Conservation (phyloP, 2,113 vertebrate genomes). For the Aviceda subcristata region DNA sequence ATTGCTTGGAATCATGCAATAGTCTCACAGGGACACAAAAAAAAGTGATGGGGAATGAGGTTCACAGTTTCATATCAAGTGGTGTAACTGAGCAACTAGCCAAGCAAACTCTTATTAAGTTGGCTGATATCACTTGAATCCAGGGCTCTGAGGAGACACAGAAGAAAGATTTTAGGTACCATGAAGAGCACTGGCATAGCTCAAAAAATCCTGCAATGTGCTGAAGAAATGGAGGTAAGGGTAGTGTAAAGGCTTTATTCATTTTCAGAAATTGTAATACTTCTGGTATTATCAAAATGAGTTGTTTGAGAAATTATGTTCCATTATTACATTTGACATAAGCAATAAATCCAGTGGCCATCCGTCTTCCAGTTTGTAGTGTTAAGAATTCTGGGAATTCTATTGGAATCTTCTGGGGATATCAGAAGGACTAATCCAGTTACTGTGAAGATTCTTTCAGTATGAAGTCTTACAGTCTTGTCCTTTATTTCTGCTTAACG, state of each 20-base stretch:
- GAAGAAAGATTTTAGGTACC: neutral
- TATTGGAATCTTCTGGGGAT: neutral
- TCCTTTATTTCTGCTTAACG: neutral
- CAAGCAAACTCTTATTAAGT: neutral
- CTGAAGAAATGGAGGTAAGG: neutral
- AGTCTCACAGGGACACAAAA: neutral
- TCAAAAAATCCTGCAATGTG: neutral
- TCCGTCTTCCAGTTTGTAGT: neutral
- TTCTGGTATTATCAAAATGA: neutral
- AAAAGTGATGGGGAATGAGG: neutral
- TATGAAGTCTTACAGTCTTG: neutral
- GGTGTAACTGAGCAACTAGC: neutral
- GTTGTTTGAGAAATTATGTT: neutral
- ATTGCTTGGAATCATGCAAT: neutral
- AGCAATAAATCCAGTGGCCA: neutral
- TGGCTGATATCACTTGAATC: neutral
- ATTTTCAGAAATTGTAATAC: neutral
- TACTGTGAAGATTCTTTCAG: neutral
- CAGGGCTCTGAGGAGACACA: neutral
- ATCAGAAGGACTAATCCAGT: neutral
- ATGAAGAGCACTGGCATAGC: fast-evolving
- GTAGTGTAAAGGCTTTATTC: neutral
- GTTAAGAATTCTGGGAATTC: neutral
- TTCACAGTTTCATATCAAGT: neutral
- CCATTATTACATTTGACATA: neutral